Percentiles rank a stretch among this genome's conserved stretches.
Evolutionary conservation across 2,888 invertebrate species (phyloP).

Genomic region (Eledone cirrhosa): DNA sequence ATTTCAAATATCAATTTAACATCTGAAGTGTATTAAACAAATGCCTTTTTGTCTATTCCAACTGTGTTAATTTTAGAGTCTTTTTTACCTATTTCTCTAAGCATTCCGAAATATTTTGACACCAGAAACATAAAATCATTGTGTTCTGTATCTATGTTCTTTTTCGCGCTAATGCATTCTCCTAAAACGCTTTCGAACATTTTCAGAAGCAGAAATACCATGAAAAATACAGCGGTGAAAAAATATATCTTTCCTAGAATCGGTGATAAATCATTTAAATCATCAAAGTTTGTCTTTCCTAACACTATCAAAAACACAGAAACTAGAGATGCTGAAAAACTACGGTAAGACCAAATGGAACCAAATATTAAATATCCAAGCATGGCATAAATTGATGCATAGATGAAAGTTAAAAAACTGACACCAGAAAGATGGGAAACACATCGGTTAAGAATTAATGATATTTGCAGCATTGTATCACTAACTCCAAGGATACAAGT

Average conservation of each 20-base stretch:
- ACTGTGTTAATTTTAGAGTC: no score
- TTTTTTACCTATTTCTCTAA: no score
- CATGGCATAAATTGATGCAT: constrained; percentile 45
- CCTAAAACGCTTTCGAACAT: constrained; percentile 53
- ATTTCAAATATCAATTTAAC: no score
- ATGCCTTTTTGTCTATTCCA: no score
- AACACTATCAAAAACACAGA: constrained; percentile 51
- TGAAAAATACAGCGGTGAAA: constrained; percentile 44
- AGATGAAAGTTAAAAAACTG: constrained; percentile 43
- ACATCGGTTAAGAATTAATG: constrained; percentile 43
- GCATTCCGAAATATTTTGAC: no score
- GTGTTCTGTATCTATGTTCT: not conserved
- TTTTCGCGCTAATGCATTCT: constrained; percentile 39
- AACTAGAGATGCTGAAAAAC: constrained; percentile 41
- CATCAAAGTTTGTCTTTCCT: constrained; percentile 48
- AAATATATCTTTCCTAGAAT: constrained; percentile 51
- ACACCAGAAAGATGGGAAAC: constrained; percentile 47
- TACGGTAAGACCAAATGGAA: constrained; percentile 43
- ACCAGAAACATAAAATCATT: no score
- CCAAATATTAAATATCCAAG: constrained; percentile 49
- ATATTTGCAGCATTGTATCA: constrained; percentile 42
- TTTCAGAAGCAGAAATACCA: constrained; percentile 50
- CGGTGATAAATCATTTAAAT: constrained; percentile 42
- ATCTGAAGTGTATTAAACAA: no score
- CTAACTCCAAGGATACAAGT: constrained; percentile 52